Evolutionary conservation across 2,888 invertebrate genomes (phyloP).

Genomic region (Ophonus ardosiacus): DNA sequence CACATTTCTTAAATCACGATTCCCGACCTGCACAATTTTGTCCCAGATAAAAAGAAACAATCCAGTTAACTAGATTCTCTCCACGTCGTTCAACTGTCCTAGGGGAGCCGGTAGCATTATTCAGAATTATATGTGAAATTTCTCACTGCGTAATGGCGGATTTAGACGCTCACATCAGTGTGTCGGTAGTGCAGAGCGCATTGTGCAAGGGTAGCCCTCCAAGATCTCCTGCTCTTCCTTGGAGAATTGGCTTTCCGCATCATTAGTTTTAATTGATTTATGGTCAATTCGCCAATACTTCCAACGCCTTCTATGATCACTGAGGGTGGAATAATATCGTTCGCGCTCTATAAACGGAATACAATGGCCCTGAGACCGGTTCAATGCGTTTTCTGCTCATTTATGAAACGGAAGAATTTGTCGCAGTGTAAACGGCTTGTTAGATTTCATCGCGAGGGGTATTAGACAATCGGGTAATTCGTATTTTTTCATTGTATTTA

Average conservation of each 20-base stretch:
- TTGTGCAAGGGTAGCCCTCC: constrained; percentile 33
- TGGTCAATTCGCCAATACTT: constrained; percentile 63
- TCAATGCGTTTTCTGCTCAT: constrained; percentile 40
- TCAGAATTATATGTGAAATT: constrained; percentile 51
- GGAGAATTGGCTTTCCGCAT: constrained; percentile 58
- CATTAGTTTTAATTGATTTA: constrained; percentile 64
- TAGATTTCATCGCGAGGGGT: constrained; percentile 8
- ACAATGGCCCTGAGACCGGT: constrained; percentile 11
- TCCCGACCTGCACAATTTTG: constrained; percentile 16
- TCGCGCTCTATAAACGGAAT: constrained; percentile 52
- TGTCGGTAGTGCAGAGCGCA: constrained; percentile 27
- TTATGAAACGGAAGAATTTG: constrained; percentile 50
- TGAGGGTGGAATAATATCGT: constrained; percentile 40
- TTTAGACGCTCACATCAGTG: constrained; percentile 2
- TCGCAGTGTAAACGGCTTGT: constrained; percentile 35
- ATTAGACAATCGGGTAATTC: constrained; percentile 5
- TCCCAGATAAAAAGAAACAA: constrained; percentile 16
- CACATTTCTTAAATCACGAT: not conserved
- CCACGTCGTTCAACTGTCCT: constrained; percentile 38
- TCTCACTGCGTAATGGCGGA: constrained; percentile 38
- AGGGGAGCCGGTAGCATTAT: constrained; percentile 32
- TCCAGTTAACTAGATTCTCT: constrained; percentile 34
- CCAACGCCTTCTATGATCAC: constrained; percentile 52
- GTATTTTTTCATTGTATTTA: too few relatives aligned
- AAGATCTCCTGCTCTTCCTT: not conserved